Evolutionary conservation across 2,797 vertebrate species (phyloP).

Genomic region (Urophycis tenuis): DNA sequence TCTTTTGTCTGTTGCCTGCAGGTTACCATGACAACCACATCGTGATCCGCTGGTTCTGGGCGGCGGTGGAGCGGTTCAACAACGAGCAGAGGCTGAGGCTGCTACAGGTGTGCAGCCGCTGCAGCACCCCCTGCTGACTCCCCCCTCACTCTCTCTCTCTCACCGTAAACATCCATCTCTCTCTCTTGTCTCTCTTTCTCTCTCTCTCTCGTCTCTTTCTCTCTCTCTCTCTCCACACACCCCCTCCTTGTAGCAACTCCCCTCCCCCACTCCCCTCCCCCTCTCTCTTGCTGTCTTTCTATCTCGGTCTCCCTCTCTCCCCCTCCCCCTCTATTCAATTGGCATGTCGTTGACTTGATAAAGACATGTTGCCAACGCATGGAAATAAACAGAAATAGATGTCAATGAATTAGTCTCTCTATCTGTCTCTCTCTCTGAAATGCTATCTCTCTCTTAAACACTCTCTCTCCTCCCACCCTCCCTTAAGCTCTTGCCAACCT

Average conservation of each 20-base stretch:
- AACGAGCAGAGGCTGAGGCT: conserved; percentile 94
- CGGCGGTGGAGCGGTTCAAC: conserved; percentile 96
- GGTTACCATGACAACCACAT: conserved; percentile 99
- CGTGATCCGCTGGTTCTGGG: conserved; percentile 99
- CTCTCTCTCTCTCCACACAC: not conserved
- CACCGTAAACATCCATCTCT: not conserved
- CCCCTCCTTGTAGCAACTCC: no score
- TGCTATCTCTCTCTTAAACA: not conserved
- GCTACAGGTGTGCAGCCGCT: conserved; percentile 72
- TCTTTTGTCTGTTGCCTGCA: conserved; percentile 46
- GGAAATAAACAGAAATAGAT: no score
- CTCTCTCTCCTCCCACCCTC: no score
- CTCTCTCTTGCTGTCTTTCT: not conserved
- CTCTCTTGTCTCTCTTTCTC: not conserved
- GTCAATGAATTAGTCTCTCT: no score
- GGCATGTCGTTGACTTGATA: no score
- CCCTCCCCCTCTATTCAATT: no score
- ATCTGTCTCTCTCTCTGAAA: not conserved
- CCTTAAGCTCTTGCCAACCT: no score
- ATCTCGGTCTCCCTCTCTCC: not conserved
- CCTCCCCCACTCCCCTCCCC: no score
- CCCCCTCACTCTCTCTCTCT: not conserved
- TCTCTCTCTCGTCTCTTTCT: not conserved
- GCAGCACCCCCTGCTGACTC: no score
- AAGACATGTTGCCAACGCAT: no score